phyloP scores from a whole-genome alignment of 2,797 vertebrate species.

The Scolopax rusticola region DNA sequence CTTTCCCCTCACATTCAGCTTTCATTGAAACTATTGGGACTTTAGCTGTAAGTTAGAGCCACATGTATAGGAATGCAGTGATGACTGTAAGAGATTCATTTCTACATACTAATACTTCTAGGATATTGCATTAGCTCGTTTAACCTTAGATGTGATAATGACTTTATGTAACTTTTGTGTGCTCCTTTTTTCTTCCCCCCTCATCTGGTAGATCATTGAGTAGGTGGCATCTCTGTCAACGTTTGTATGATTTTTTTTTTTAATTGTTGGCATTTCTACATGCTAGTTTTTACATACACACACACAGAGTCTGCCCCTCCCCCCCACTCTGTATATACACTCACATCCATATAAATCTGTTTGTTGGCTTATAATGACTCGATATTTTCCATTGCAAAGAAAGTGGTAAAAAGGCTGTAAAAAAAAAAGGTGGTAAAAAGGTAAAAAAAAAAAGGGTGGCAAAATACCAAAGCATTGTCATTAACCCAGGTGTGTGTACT shows the following conservation, averaged over 20 bases:
- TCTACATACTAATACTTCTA: background rate
- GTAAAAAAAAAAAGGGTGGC: background rate
- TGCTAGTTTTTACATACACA: too few relatives aligned
- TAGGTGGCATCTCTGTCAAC: background rate
- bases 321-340: too few relatives aligned
- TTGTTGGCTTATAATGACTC: constrained; percentile 23
- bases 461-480: constrained; percentile 59
- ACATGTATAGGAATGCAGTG: rapidly evolving
- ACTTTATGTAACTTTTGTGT: background rate
- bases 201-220: background rate
- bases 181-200: background rate
- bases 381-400: constrained; percentile 38
- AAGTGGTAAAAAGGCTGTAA: background rate
- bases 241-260: background rate
- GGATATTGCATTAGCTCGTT: background rate
- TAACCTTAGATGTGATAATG: background rate
- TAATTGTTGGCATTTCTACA: background rate
- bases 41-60: background rate
- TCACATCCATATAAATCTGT: background rate
- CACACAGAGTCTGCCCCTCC: too few relatives aligned
- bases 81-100: background rate
- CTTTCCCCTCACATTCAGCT: background rate
- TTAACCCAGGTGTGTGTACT: constrained; percentile 23
- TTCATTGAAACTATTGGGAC: background rate
- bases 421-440: background rate